Evolutionary conservation across 1,140 invertebrate genomes (phyloP), one percentile per base, ranked within the genome.

Genomic region (Thaumetopoea pityocampa): DNA sequence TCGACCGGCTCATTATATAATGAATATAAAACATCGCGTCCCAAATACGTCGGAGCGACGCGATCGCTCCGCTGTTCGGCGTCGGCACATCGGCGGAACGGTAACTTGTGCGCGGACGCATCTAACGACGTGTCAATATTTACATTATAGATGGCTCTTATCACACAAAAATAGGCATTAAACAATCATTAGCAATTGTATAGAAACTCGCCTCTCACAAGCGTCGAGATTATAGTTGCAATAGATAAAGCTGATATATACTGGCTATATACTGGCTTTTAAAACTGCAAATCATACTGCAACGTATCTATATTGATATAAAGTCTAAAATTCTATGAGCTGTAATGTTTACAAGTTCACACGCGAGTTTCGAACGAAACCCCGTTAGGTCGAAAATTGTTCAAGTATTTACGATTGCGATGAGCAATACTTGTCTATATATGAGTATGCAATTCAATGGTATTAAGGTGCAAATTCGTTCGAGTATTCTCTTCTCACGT

Each of bases 11-110:
- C 73, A 69, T 83, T 83, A 80, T 68, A 65, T 83, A 83, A 83
- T 79, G 76, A 72, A 77, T 73, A 74, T 70, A 76, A 72, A 76
- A 74, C 66, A 67, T 67, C 67, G 68, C 63, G 67, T 61, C 65
- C 72, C 66, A 58, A 72, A 79, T 70, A 59, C 63, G 62, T 55
- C 63, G 59, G 45, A 51, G 51, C 40, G 46, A 68, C 67, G 64
- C 64, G 46, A 50, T n/a, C 62, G 47, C 52, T 49, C 54, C 53
- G 53, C 64, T 62, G 52, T 57, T 67, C 54, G n/a, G n/a, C n/a
- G n/a, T n/a, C n/a, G n/a, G n/a, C n/a, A 60, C 56, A 35, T 49
- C 48, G 30, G 26, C 26, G 6, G 24, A 41, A 42, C 15, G 10
- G 8, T 34, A 15, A 37, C 34, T 32, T 38, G 7, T 19, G n/a